phyloP scores from a whole-genome alignment of 2,888 invertebrate species.

The Frankliniella fusca region DNA sequence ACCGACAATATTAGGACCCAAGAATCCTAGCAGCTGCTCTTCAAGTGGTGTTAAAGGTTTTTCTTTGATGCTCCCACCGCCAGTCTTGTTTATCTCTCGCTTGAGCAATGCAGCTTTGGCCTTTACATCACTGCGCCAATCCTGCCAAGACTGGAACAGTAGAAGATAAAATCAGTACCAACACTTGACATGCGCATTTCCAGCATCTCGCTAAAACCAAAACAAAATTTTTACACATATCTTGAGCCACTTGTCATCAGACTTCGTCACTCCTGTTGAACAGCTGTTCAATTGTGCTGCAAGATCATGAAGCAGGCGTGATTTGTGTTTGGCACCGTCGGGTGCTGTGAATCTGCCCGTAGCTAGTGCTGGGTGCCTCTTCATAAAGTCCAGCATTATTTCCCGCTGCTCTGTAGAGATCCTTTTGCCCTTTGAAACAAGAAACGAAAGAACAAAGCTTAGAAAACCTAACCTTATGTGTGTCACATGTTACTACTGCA shows the following conservation, averaged over 20 bases:
- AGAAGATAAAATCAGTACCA: not conserved
- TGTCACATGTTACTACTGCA: not conserved
- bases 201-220: not conserved
- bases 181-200: conserved; percentile 4
- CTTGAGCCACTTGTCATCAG: conserved; percentile 13
- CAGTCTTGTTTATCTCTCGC: not conserved
- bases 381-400: not conserved
- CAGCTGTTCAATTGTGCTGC: conserved; percentile 10
- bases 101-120: not conserved
- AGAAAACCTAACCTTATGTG: not conserved
- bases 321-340: conserved; percentile 10
- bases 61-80: not conserved
- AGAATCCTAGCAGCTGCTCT: not conserved
- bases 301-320: conserved; percentile 3
- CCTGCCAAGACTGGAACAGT: conserved; percentile 10
- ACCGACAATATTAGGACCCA: not conserved
- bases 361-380: conserved; percentile 1
- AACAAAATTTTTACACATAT: not conserved
- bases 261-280: conserved; percentile 6
- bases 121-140: not conserved
- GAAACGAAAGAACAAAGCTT: not conserved
- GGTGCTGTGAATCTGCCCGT: conserved; percentile 1
- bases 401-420: not conserved
- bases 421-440: not conserved
- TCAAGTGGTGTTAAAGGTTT: conserved; percentile 11